Conservation (phyloP, 2,797 vertebrate genomes). For the Micrastur ruficollis region DNA sequence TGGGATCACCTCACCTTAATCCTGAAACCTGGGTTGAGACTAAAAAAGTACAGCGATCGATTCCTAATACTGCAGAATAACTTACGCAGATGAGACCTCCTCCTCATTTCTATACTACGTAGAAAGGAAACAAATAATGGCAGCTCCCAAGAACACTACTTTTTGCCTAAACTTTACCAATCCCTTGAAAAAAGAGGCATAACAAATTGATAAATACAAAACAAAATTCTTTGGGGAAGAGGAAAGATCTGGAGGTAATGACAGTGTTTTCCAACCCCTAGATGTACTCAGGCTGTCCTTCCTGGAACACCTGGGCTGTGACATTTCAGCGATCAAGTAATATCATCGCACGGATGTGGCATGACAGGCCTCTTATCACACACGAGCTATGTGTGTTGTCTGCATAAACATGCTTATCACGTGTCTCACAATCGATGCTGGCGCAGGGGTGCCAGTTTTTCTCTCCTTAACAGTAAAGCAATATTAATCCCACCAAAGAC, state of each 20-base stretch:
- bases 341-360: not conserved
- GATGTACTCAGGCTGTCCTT: not conserved
- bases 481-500: conserved; percentile 33
- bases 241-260: not conserved
- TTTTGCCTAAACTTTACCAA: not conserved
- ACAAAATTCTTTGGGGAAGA: not conserved
- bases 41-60: not conserved
- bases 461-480: not conserved
- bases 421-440: not conserved
- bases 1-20: not conserved
- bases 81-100: rapidly evolving
- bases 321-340: not conserved
- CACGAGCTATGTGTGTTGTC: not conserved
- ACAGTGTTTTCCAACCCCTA: not conserved
- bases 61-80: not conserved
- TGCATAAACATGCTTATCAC: not conserved
- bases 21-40: not conserved
- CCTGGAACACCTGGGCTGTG: not conserved
- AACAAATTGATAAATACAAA: not conserved
- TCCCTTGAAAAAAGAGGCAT: not conserved
- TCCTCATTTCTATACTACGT: not conserved
- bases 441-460: not conserved
- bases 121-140: not conserved
- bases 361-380: not conserved
- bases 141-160: not conserved